Evolutionary conservation across 1,140 invertebrate species (phyloP), one percentile per base, ranked within the genome.

Genomic region (Druon quercuslanigerum): DNA sequence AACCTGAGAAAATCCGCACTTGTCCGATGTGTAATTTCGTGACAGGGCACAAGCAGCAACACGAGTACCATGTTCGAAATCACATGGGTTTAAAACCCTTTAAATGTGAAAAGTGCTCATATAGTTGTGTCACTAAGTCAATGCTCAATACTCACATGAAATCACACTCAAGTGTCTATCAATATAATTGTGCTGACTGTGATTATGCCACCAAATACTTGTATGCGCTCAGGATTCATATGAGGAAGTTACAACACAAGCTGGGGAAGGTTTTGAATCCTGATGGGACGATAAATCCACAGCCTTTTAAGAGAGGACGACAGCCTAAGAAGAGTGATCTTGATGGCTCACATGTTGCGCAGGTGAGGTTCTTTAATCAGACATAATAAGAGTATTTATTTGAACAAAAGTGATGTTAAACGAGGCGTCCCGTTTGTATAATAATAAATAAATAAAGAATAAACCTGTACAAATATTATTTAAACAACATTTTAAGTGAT

Each of bases 141-240:
- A 99, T 99, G 99, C 92, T 99, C 13, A 99, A 99, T 87, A 99
- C 97, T 0, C 99, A 99, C 86, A 94, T 99, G 84, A 99, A 99
- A 88, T 99, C 97, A 0, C 99, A 99, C 89, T 99, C 98, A 0
- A 98, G 97, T 79, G 92, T 99, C 0, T 99, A 99, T 86, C 98
- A 99, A 86, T 99, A 99, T 88, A 93, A 97, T 25, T 99, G 99
- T 88, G 92, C 94, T 0, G 96, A 98, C 86, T 99, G 99, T 88
- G 95, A 94, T n/a, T 99, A 99, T 87, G 97, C 96, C 2, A 99
- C 98, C 0, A 99, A 99, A 89, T 99, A 99, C 88, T 98, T 97
- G 84, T 98, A 99, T 91, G 98, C 97, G 46, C 92, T 99, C 0
- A 99, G 99, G 87, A 93, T 98, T 1, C 99, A 99, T 90, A 89